Conservation (phyloP, 1,140 invertebrate genomes). For the Parapsyche elsis region DNA sequence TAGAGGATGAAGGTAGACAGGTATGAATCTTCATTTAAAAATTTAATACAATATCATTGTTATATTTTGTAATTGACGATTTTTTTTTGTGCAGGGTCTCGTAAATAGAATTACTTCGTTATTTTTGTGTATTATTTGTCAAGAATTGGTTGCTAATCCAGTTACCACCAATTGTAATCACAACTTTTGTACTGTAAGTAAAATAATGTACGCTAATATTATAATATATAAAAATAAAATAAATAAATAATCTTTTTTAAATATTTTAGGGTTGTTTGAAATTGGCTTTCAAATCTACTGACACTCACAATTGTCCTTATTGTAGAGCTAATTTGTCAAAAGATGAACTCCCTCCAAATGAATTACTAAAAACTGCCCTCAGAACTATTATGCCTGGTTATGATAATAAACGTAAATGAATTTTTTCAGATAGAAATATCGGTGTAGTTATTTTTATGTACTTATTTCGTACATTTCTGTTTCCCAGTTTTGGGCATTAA, state of each 20-base stretch:
- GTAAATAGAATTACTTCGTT: slow-evolving; percentile 73
- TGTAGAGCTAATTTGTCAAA: slow-evolving; percentile 74
- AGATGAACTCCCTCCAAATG: slow-evolving; percentile 69
- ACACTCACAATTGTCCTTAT: slow-evolving; percentile 74
- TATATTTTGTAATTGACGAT: slow-evolving; percentile 1
- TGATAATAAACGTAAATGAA: slow-evolving; percentile 65
- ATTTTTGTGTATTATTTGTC: slow-evolving; percentile 85
- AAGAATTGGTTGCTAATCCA: slow-evolving; percentile 78
- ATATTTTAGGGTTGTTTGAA: slow-evolving; percentile 70
- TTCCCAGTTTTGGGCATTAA: too few relatives aligned
- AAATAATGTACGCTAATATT: too few relatives aligned
- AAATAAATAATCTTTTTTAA: too few relatives aligned
- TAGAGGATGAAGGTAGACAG: slow-evolving; percentile 66
- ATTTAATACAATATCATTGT: slow-evolving; percentile 18
- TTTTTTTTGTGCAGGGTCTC: slow-evolving; percentile 66
- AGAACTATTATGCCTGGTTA: slow-evolving; percentile 74
- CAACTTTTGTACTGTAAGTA: slow-evolving; percentile 79
- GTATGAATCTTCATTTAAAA: slow-evolving; percentile 57
- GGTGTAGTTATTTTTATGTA: not conserved
- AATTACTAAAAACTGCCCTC: slow-evolving; percentile 68
- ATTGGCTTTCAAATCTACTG: slow-evolving; percentile 74
- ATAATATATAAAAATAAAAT: too few relatives aligned
- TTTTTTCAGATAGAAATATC: not conserved
- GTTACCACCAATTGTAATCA: slow-evolving; percentile 81
- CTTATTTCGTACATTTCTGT: not conserved